Percentiles rank a stretch among this genome's conserved stretches.
phyloP scores from a whole-genome alignment of 2,888 invertebrate genomes.

The Netelia melanura region DNA sequence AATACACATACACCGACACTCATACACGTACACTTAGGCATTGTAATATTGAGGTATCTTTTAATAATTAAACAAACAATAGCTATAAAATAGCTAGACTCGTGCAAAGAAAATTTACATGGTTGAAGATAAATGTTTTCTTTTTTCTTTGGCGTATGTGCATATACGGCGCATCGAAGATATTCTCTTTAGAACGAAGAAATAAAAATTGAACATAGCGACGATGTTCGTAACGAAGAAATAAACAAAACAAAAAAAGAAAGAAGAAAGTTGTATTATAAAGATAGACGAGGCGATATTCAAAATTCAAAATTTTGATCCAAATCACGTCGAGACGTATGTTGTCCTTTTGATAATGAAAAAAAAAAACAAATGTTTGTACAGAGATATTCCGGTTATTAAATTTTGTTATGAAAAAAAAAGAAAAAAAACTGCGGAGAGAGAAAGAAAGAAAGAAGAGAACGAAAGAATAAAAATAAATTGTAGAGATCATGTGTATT shows the following conservation, averaged over 20 bases:
- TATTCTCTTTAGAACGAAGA: slow-evolving; percentile 76
- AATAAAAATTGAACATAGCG: slow-evolving; percentile 65
- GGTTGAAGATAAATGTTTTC: slow-evolving; percentile 77
- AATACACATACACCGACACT: slow-evolving; percentile 26
- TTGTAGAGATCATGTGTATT: slow-evolving; percentile 83
- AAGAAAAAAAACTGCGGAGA: slow-evolving; percentile 61
- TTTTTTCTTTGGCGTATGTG: slow-evolving; percentile 2
- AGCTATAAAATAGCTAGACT: slow-evolving; percentile 83
- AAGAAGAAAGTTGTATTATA: slow-evolving; percentile 62
- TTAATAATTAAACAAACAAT: slow-evolving; percentile 73
- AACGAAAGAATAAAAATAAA: slow-evolving; percentile 60
- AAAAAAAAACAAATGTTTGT: slow-evolving; percentile 80
- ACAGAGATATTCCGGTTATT: slow-evolving; percentile 85
- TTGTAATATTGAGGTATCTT: slow-evolving; percentile 73
- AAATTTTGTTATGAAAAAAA: slow-evolving; percentile 83
- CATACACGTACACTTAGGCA: slow-evolving; percentile 57
- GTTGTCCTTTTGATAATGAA: slow-evolving; percentile 82
- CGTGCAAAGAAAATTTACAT: slow-evolving; percentile 82
- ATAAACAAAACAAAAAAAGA: slow-evolving; percentile 66
- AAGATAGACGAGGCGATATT: slow-evolving; percentile 72
- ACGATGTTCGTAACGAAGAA: slow-evolving; percentile 76
- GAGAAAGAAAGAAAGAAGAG: slow-evolving; percentile 68
- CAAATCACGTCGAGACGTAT: slow-evolving; percentile 72
- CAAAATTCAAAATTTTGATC: slow-evolving; percentile 84
- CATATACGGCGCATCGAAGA: slow-evolving; percentile 68